Conservation (phyloP, 2,888 invertebrate genomes). For the Torymus aiolomorphi region DNA sequence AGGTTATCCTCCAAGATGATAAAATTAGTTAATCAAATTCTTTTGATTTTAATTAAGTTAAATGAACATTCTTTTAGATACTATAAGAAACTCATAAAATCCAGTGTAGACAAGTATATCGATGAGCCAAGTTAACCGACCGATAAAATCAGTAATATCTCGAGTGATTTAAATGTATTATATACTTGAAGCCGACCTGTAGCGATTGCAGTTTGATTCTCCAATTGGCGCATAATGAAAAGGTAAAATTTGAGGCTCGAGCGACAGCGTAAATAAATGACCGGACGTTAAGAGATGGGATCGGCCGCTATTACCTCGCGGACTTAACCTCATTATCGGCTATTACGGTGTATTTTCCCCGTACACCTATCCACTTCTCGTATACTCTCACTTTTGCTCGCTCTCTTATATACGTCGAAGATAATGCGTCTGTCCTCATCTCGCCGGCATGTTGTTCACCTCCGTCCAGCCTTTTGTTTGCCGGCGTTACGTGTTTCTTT, state of each 20-base stretch:
- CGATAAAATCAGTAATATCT: not conserved
- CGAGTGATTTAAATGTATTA: conserved; percentile 47
- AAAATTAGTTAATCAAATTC: too few relatives aligned
- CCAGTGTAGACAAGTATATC: too few relatives aligned
- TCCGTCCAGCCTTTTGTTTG: conserved; percentile 14
- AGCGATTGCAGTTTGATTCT: conserved; percentile 31
- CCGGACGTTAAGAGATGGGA: conserved; percentile 39
- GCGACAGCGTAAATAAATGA: conserved; percentile 35
- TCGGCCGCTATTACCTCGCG: conserved; percentile 40
- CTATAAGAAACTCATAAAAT: too few relatives aligned
- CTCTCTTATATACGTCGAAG: not conserved
- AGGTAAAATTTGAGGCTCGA: conserved; percentile 40
- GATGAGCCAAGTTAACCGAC: too few relatives aligned
- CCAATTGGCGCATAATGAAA: conserved; percentile 42
- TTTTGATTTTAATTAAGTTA: too few relatives aligned
- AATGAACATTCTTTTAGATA: too few relatives aligned
- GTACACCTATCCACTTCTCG: not conserved
- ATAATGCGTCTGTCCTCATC: not conserved
- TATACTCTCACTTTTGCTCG: conserved; percentile 24
- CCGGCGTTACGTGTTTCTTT: not conserved
- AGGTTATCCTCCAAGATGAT: too few relatives aligned
- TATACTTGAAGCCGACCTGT: conserved; percentile 25
- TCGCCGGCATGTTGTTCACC: not conserved
- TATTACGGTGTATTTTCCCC: conserved; percentile 56
- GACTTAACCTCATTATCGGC: conserved; percentile 57